phyloP scores from a whole-genome alignment of 2,888 invertebrate genomes.

The Thereva unica region DNA sequence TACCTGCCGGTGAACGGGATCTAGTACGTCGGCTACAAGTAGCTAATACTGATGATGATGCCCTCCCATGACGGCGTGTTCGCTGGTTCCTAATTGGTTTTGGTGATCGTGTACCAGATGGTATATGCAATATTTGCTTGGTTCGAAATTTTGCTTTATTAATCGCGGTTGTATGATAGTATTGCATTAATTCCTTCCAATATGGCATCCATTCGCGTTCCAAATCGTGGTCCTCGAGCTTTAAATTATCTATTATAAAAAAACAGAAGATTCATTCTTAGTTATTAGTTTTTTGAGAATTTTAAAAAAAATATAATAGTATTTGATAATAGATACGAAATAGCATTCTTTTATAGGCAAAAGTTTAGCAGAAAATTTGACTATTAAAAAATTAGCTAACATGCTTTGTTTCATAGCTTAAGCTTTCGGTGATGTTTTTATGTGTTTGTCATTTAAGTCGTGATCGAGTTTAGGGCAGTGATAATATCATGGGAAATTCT shows the following conservation, averaged over 20 bases:
- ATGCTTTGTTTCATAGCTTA: too few relatives aligned
- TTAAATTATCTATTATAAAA: constrained; percentile 38
- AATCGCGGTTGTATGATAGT: constrained; percentile 5
- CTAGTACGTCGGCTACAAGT: too few relatives aligned
- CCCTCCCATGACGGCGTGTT: background rate
- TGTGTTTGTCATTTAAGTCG: too few relatives aligned
- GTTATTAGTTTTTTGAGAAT: too few relatives aligned
- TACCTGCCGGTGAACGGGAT: constrained; percentile 19
- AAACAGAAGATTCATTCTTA: constrained; percentile 20
- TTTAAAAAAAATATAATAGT: too few relatives aligned
- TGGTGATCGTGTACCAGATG: constrained; percentile 37
- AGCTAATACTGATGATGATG: background rate
- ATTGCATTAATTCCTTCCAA: constrained; percentile 36
- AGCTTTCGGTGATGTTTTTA: too few relatives aligned
- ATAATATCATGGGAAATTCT: too few relatives aligned
- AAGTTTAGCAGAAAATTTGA: too few relatives aligned
- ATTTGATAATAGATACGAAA: too few relatives aligned
- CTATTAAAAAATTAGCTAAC: too few relatives aligned
- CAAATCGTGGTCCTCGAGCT: constrained; percentile 39
- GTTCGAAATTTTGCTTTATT: constrained; percentile 31
- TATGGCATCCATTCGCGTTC: constrained; percentile 39
- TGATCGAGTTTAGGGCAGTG: too few relatives aligned
- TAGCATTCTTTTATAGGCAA: too few relatives aligned
- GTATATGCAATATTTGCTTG: constrained; percentile 36
- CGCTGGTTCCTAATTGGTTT: constrained; percentile 30